Percentiles rank a stretch among this genome's conserved stretches.
These are phyloP conservation scores for Terrapene triunguis DNA, from an alignment of 2,113 vertebrate genomes.

Conservation along the genomic window DNA sequence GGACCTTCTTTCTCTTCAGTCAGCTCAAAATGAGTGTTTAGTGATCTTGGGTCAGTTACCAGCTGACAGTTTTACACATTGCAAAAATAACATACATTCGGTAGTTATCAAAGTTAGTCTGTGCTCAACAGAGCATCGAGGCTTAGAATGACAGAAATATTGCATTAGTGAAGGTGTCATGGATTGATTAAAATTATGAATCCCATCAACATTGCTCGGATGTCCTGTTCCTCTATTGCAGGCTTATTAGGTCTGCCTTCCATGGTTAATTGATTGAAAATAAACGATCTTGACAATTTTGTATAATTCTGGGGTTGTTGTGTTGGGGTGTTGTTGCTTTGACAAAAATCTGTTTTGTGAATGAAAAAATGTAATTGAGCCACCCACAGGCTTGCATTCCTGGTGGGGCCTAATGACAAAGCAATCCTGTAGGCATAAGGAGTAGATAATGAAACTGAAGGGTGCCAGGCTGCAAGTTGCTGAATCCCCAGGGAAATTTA, in stretches of 20 bases:
- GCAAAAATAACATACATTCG: not conserved
- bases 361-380: not conserved
- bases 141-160: not conserved
- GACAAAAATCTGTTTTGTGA: conserved; percentile 43
- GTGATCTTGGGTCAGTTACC: not conserved
- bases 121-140: not conserved
- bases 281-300: conserved; percentile 28
- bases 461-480: not conserved
- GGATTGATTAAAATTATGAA: not conserved
- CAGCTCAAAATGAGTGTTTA: not conserved
- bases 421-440: not conserved
- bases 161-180: not conserved
- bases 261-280: conserved; percentile 30
- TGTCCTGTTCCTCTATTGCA: conserved; percentile 17
- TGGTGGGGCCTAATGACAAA: not conserved
- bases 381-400: not conserved
- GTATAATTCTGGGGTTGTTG: not conserved
- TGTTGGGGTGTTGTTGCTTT: conserved; percentile 16
- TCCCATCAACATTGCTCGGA: conserved; percentile 17
- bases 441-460: not conserved
- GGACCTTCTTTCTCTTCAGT: not conserved
- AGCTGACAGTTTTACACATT: not conserved
- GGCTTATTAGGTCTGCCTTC: conserved; percentile 16
- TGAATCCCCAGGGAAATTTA: not conserved
- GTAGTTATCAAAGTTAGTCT: not conserved